Base-by-base conservation (phyloP, 92 coral and sea anemone genomes). In the Bergia puertoricense region DNA sequence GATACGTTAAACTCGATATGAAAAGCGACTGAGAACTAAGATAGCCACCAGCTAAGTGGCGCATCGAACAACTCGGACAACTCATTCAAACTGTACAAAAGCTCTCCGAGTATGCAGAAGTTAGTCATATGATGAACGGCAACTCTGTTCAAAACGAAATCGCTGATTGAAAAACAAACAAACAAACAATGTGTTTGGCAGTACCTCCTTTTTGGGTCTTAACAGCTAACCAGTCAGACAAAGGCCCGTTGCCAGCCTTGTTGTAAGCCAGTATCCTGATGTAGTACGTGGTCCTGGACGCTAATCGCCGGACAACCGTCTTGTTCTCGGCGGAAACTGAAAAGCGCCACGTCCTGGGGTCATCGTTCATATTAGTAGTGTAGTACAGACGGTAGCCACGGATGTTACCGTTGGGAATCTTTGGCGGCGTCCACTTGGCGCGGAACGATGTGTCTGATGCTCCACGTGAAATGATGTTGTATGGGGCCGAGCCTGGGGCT, bases 401-500 rank as follows among this genome's bases (percentile, higher is more conserved):
- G 30, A 95, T 90, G 8, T 68, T 75, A 7, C 99, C 99, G 45
- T 97, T 97, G 4, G 98, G 96, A 37, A 86, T 74, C 6, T 79
- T 78, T 3, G 99, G 99, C n/a, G 99, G 96, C 62, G 75, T 81
- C 99, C 99, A 97, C 54, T 92, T 72, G 18, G 93, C 96, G 54
- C 88, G 91, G 82, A 97, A 95, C 15, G 98, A 91, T 38, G 89
- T 89, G 54, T 92, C 94, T 0, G 96, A 93, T 20, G 89, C 65
- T 22, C 98, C 98, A 67, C 89, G 87, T 10, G 96, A 96, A 39
- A 81, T 78, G 40, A 97, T 85, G 77, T 92, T 86, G 65, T 93
- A 88, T 2, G 99, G 99, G 0, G 97, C 91, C 8, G 93, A 79
- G 41, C 96, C 94, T n/a, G 99, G 99, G 15, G 91, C 99, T 97